These are phyloP conservation scores for Sialia sialis DNA, from an alignment of 2,113 vertebrate species.

Conservation along the genomic window DNA sequence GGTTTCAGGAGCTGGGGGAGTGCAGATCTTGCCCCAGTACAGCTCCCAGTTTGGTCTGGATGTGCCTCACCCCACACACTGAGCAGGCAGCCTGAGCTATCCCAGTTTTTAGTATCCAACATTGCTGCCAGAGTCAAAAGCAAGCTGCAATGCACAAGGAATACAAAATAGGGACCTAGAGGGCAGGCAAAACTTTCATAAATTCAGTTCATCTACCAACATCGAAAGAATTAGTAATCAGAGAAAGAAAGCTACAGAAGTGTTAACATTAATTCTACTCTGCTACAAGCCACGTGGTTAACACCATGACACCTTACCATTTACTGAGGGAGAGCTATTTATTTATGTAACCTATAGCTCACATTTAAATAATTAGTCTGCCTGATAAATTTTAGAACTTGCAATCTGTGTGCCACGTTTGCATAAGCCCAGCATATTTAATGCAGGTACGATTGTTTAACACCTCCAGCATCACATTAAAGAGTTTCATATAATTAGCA, in stretches of 20 bases:
- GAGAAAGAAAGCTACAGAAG: conserved; percentile 37
- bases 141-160: conserved; percentile 23
- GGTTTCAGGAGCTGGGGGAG: neutral
- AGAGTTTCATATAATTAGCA: conserved; percentile 27
- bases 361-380: conserved; percentile 70
- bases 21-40: neutral
- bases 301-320: conserved; percentile 31
- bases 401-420: conserved; percentile 34
- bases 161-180: conserved; percentile 53
- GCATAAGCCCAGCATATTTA: conserved; percentile 32
- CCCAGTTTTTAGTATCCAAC: neutral
- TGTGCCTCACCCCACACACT: neutral
- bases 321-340: conserved; percentile 65
- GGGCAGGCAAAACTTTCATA: conserved; percentile 53
- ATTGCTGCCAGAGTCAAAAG: conserved; percentile 16
- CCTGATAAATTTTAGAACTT: conserved; percentile 53
- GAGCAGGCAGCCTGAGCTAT: neutral
- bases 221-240: conserved; percentile 65
- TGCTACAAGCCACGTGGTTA: conserved; percentile 48
- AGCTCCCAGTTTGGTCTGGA: neutral
- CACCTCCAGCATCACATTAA: conserved; percentile 51
- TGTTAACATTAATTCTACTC: conserved; percentile 68
- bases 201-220: conserved; percentile 61
- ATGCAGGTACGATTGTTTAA: conserved; percentile 49
- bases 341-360: conserved; percentile 64